Base-by-base conservation (phyloP, 2,888 invertebrate species). In the Pheosia tremula region DNA sequence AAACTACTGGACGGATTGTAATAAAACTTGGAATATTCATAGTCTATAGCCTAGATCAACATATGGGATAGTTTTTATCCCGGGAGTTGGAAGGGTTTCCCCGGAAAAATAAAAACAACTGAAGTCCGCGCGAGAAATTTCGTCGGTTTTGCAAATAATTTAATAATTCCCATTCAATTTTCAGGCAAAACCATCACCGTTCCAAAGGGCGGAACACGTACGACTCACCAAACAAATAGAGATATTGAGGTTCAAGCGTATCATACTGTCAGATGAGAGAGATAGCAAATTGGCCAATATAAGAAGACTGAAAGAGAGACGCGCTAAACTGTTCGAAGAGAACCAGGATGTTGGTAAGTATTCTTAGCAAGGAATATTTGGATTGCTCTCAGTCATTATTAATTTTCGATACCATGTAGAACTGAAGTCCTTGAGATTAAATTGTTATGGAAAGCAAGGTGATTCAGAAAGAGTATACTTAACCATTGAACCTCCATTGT, bases 151-250 rank as follows among this genome's bases (percentile, higher is more conserved):
- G 24, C 10, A 1, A 3, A 7, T 45, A 41, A 41, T 41, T 5
- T 11, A 9, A 45, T 36, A 0, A 11, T 49, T 57, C 24, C 24
- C 24, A 24, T 24, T 24, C 2, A 24, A 24, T 24, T 87, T 81
- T 5, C 84, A 95, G 95, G 86, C 93, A 68, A 95, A 95, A 86
- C 95, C 95, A 0, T 96, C 95, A 9, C 95, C 94, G 60, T 94
- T 95, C 67, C 96, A 96, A 86, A 94, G 95, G 78, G 93, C 95
- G 58, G 95, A 96, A 80, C 95, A 96, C 77, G 80, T 95, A 50
- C 93, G 94, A 73, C 88, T 96, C 47, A 95, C 94, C n/a, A 96
- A 96, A 79, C 95, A 96, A 79, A 90, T 97, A 65, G 97, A 97
- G 90, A 89, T 95, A 72, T 94, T 96, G 10, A 95, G 95, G 77